These are phyloP conservation scores for Hofmannophila pseudospretella DNA, from an alignment of 2,888 invertebrate genomes.

Conservation along the genomic window DNA sequence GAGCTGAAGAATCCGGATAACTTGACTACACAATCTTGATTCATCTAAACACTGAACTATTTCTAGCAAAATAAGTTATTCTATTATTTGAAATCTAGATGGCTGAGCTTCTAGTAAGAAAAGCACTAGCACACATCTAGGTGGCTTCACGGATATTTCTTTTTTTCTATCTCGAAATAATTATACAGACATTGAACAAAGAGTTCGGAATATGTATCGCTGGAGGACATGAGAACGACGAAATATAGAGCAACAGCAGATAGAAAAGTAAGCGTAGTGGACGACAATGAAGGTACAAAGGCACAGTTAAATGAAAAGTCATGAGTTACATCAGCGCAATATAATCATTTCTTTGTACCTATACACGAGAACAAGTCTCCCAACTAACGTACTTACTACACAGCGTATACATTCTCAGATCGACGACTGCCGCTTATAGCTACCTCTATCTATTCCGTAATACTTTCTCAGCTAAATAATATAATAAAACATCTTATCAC, in stretches of 20 bases:
- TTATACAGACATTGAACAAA: too few relatives aligned
- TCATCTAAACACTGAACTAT: neutral
- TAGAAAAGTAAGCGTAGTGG: too few relatives aligned
- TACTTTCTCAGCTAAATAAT: slow-evolving; percentile 64
- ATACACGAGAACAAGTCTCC: slow-evolving; percentile 54
- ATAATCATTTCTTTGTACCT: slow-evolving; percentile 75
- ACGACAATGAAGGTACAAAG: neutral
- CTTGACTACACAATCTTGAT: neutral
- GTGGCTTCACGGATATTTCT: slow-evolving; percentile 30
- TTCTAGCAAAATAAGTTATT: slow-evolving; percentile 16
- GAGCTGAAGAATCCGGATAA: neutral
- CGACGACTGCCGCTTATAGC: slow-evolving; percentile 59
- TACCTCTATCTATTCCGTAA: slow-evolving; percentile 56
- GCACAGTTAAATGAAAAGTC: slow-evolving; percentile 29
- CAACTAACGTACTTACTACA: slow-evolving; percentile 62
- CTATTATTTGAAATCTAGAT: slow-evolving; percentile 45
- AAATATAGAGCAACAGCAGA: too few relatives aligned
- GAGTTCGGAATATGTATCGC: too few relatives aligned
- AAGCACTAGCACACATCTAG: slow-evolving; percentile 48
- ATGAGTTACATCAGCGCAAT: slow-evolving; percentile 60
- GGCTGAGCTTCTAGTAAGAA: slow-evolving; percentile 35
- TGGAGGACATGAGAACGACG: too few relatives aligned
- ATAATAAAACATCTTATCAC: slow-evolving; percentile 70
- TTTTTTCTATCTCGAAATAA: neutral
- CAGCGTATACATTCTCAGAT: slow-evolving; percentile 61